phyloP scores from a whole-genome alignment of 2,113 vertebrate species.

The Bos indicus region DNA sequence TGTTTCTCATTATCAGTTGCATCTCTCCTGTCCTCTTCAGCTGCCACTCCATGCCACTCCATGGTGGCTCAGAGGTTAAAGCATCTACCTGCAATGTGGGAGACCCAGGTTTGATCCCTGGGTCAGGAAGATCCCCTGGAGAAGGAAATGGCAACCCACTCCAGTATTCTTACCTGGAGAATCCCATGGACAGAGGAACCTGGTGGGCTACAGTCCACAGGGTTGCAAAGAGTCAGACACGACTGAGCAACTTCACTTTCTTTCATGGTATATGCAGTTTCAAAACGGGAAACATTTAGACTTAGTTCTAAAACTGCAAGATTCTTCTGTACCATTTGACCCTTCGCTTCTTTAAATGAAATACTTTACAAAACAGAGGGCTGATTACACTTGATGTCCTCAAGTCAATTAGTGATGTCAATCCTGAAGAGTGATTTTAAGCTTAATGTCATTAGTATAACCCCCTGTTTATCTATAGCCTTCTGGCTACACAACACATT shows the following conservation, averaged over 20 bases:
- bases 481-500: not conserved
- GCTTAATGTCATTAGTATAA: not conserved
- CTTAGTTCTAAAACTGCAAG: not conserved
- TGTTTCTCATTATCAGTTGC: conserved; percentile 78
- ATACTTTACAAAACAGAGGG: conserved; percentile 34
- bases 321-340: conserved; percentile 36
- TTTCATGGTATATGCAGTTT: conserved; percentile 77
- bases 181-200: not conserved
- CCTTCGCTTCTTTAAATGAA: conserved; percentile 41
- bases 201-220: not conserved
- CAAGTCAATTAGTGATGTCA: conserved; percentile 27
- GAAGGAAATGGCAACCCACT: not conserved
- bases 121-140: not conserved
- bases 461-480: not conserved
- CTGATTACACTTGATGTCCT: not conserved
- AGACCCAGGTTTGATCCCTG: not conserved
- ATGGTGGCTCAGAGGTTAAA: not conserved
- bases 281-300: conserved; percentile 59
- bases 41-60: conserved; percentile 37
- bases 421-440: not conserved
- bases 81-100: not conserved
- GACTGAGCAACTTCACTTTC: not conserved
- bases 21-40: conserved; percentile 81
- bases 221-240: accelerated
- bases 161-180: not conserved